Percentiles rank a stretch among this genome's conserved stretches.
Evolutionary conservation across 23 tunicate species (phyloP).

Genomic region (Oikopleura dioica): DNA sequence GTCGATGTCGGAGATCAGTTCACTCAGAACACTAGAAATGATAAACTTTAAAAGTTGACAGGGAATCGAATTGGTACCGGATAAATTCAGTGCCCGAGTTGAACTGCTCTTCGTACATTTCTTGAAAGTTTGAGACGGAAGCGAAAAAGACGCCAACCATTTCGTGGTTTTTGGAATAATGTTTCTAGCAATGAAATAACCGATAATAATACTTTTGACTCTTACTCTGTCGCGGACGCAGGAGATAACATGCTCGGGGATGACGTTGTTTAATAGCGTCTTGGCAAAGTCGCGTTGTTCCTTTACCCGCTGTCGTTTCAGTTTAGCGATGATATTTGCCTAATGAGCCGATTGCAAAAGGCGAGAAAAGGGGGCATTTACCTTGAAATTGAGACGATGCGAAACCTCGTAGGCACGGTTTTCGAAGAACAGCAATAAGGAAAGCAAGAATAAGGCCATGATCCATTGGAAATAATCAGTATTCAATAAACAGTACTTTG

Average conservation of each 20-base stretch:
- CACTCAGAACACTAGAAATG: constrained; percentile 26
- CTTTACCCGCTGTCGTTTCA: not conserved
- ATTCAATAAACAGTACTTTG: not conserved
- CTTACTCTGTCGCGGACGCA: no score
- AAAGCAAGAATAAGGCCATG: constrained; percentile 18
- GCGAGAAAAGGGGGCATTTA: not conserved
- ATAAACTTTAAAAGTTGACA: no score
- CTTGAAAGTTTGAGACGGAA: constrained; percentile 65
- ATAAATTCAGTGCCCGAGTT: constrained; percentile 68
- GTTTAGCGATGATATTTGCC: constrained; percentile 18
- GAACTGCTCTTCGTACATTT: constrained; percentile 60
- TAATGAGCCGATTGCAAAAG: not conserved
- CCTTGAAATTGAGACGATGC: constrained; percentile 22
- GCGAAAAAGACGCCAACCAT: constrained; percentile 91
- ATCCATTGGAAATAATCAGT: constrained; percentile 13
- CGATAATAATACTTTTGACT: not conserved
- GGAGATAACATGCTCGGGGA: not conserved
- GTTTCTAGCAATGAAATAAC: constrained; percentile 21
- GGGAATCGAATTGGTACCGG: no score
- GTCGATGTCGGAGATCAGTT: constrained; percentile 87
- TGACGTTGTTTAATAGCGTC: constrained; percentile 15
- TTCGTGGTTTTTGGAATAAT: constrained; percentile 61
- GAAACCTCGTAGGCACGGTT: constrained; percentile 37
- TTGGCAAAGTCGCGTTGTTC: constrained; percentile 19
- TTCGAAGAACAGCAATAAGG: constrained; percentile 23